Base-by-base conservation (phyloP, 37 sponge, comb jelly and placozoan genomes). In the Amphimedon queenslandica region DNA sequence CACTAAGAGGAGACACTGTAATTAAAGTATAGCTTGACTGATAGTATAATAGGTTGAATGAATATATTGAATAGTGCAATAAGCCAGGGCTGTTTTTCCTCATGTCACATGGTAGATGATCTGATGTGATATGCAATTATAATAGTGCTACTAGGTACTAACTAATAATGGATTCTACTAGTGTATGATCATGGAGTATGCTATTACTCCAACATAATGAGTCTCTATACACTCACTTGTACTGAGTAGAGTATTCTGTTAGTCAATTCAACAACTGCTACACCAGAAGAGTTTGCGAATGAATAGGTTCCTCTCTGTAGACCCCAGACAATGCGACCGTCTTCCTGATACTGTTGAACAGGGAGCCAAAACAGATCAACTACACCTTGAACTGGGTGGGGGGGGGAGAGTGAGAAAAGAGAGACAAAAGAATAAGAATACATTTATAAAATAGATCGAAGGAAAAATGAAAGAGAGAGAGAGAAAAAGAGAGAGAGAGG, bases 311-410 rank as follows among this genome's bases (percentile, higher is more conserved):
- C 99, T 60, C 82, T 61, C 76, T 94, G 99, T 21, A 98, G 76
- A 0, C 99, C 99, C 78, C 84, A 65, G 34, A 98, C 57, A 16
- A 98, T 76, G 32, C 99, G 81, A 18, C 99, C 99, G 75, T 98
- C 99, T 35, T 94, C 84, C 60, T 88, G 77, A 77, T 98, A 98
- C 76, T 98, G 99, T 36, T 98, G 90, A 58, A 79, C 74, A n/a
- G 99, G 99, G 40, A 98, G 69, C 74, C 89, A 84, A 16, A 98
- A 75, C 70, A 93, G 84, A 53, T 94, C 94, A 57, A 93, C 74
- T 27, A 90, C 63, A 10, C 97, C 97, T 41, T 84, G 82, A 24
- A 80, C 93, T 93, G 58, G 3, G 43, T 13, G 4, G 77, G 55
- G 18, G 57, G 24, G 25, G 42, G 6, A 4, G 33, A 34, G 8